These are phyloP conservation scores for Acanthurus tractus DNA, from an alignment of 2,797 vertebrate genomes.

Conservation along the genomic window DNA sequence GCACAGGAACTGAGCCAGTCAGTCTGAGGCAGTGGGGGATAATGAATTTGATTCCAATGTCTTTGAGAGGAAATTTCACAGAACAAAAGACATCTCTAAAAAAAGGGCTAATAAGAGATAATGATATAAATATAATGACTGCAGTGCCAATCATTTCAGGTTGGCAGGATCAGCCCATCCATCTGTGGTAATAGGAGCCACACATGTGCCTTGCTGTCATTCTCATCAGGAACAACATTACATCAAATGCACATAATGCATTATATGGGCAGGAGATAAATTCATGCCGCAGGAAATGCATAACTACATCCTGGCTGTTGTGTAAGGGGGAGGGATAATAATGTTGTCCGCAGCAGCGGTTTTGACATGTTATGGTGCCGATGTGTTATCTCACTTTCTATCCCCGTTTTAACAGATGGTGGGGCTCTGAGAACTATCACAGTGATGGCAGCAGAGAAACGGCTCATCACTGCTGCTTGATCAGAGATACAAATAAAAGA, in stretches of 20 bases:
- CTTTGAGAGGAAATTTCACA: constrained; percentile 59
- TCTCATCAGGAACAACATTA: constrained; percentile 51
- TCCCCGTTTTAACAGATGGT: constrained; percentile 48
- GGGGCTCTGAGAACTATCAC: constrained; percentile 45
- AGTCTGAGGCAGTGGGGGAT: constrained; percentile 53
- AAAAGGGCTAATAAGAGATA: constrained; percentile 49
- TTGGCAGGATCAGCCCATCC: constrained; percentile 46
- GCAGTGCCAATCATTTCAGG: constrained; percentile 48
- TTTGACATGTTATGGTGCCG: constrained; percentile 50
- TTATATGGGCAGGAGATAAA: constrained; percentile 57
- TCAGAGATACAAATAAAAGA: constrained; percentile 18
- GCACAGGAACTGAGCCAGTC: constrained; percentile 66
- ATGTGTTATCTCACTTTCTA: constrained; percentile 52
- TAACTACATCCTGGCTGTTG: constrained; percentile 65
- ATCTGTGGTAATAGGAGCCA: constrained; percentile 48
- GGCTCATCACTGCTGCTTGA: constrained; percentile 45
- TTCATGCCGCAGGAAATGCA: constrained; percentile 64
- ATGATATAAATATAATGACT: constrained; percentile 56
- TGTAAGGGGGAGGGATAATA: constrained; percentile 36
- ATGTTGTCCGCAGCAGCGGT: constrained; percentile 42
- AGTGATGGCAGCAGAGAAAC: constrained; percentile 31
- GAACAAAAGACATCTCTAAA: constrained; percentile 51
- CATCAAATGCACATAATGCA: constrained; percentile 69
- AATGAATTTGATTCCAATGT: constrained; percentile 67
- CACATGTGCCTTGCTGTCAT: constrained; percentile 40